Base-by-base conservation (phyloP, 92 coral and sea anemone species). In the Epizoanthus fatuus region DNA sequence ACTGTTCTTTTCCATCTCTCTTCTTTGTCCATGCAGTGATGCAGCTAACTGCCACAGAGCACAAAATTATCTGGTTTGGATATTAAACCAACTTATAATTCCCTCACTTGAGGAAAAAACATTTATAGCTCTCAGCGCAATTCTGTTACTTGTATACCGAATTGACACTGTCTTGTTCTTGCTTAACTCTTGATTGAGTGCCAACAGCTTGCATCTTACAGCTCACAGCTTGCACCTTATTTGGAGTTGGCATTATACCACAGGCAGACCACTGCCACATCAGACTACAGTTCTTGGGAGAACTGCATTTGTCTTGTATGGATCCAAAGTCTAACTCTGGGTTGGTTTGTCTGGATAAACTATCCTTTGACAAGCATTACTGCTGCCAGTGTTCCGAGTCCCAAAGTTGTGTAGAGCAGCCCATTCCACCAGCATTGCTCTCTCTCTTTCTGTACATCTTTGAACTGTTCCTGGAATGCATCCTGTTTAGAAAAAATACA, bases 351-450 rank as follows among this genome's bases (percentile, higher is more conserved):
- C 53, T 49, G 53, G 53, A 49, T 8, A 49, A 4, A 49, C 22
- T 15, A 42, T 44, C 53, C 51, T 60, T 77, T 77, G 25, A 59
- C 82, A 15, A 94, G 59, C 83, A 94, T 55, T 49, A 90, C 86
- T 25, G 93, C 93, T 14, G 98, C 98, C 5, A 94, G 51, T 45
- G 98, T 91, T 8, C 98, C 96, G 12, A 94, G 96, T 8, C 98
- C 98, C 40, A 94, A 92, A 4, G 98, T 94, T 12, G 98, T 94
- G 56, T 90, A 94, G 2, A 94, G 82, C 58, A 97, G 62, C 14
- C 96, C 90, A 72, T 95, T 95, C 92, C 98, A 90, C 98, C 98
- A 93, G 82, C 82, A 90, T 58, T 91, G 87, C 37, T 95, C 99
- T 58, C 85, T 89, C 44, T 95, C 99, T 35, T 71, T 93, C 44